Conservation (phyloP, 2,113 vertebrate species). For the Zingel zingel region DNA sequence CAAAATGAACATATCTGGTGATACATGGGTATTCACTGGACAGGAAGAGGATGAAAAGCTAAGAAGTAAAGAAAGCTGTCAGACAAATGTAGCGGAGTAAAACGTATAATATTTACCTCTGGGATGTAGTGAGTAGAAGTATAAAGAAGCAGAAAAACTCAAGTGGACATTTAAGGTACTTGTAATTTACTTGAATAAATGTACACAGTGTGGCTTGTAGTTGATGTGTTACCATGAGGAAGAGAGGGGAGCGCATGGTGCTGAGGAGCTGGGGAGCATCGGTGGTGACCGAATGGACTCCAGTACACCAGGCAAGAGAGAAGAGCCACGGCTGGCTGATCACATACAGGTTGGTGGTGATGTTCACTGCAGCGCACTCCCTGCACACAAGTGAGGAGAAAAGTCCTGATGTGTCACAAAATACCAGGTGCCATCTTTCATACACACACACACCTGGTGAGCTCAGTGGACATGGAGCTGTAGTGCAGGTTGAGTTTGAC, state of each 20-base stretch:
- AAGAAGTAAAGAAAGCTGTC: no score
- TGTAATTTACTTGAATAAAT: no score
- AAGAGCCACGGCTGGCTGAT: constrained; percentile 93
- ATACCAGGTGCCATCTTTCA: not conserved
- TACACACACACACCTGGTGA: constrained; percentile 80
- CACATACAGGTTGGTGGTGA: constrained; percentile 92
- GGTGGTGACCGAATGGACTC: constrained; percentile 92
- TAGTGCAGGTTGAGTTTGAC: constrained; percentile 89
- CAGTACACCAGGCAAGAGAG: constrained; percentile 93
- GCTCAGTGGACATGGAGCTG: constrained; percentile 84
- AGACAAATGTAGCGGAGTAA: no score
- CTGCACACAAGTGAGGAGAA: constrained; percentile 12
- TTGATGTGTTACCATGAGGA: constrained; percentile 87
- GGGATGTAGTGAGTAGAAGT: no score
- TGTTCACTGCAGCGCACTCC: constrained; percentile 85
- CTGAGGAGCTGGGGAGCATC: constrained; percentile 85
- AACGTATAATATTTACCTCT: no score
- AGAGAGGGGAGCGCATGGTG: constrained; percentile 83
- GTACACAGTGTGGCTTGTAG: no score
- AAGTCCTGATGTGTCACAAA: not conserved
- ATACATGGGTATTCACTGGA: no score
- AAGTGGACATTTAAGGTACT: no score
- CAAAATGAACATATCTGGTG: no score
- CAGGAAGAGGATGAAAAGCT: no score
- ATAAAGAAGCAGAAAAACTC: no score